Evolutionary conservation across 1,140 invertebrate species (phyloP).

Genomic region (Euura saliciscinereae): DNA sequence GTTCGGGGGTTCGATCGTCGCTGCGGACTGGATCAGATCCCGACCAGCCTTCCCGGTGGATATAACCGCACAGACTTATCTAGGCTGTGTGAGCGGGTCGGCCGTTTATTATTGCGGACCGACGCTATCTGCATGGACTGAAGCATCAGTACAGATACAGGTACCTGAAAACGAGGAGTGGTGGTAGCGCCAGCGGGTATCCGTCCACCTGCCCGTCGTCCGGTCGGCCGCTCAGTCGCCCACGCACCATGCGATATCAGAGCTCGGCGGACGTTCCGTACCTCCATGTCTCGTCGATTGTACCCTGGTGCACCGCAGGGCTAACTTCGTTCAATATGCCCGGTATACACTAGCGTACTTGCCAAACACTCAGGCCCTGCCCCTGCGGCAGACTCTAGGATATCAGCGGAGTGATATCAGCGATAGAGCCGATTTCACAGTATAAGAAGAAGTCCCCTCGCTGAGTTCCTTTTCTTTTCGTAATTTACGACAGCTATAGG

Average conservation of each 20-base stretch:
- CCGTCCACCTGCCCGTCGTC: constrained; percentile 43
- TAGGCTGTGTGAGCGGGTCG: not conserved
- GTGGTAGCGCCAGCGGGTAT: constrained; percentile 41
- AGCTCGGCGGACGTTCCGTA: not conserved
- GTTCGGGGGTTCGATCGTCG: not conserved
- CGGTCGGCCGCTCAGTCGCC: constrained; percentile 15
- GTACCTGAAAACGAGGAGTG: constrained; percentile 20
- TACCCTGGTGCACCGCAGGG: not conserved
- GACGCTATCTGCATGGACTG: not conserved
- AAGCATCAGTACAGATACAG: constrained; percentile 1
- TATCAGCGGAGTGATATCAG: not conserved
- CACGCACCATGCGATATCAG: constrained; percentile 22
- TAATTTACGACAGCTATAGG: too few species aligned
- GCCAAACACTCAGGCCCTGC: not conserved
- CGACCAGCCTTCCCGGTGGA: not conserved
- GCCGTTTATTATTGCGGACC: constrained; percentile 5
- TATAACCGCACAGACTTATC: not conserved
- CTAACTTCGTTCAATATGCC: not conserved
- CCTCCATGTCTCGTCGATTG: not conserved
- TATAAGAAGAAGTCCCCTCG: not conserved
- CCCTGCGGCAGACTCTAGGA: not conserved
- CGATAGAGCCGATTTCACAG: not conserved
- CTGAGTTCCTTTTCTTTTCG: not conserved
- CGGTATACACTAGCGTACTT: not conserved
- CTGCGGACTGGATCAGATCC: constrained; percentile 1